Evolutionary conservation across 2,113 vertebrate species (phyloP), one percentile per base, ranked within the genome.

Genomic region (Serinus canaria): DNA sequence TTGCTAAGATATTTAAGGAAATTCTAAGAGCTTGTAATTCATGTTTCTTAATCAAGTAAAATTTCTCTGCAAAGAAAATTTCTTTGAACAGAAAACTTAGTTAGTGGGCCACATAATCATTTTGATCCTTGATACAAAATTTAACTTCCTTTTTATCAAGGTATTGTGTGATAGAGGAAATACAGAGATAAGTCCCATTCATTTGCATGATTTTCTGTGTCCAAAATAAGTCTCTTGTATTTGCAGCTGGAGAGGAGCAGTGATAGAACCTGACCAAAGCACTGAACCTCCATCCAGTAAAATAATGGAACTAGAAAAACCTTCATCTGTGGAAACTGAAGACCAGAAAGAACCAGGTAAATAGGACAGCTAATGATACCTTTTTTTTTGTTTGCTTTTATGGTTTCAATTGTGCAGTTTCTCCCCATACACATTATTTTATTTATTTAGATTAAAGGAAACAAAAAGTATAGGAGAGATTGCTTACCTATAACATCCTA

Each of bases 221-320:
- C 55, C 33, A 58, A 44, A 50, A 44, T 30, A 67, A 78, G 22
- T 82, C 24, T 12, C 22, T 80, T 92, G 33, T 83, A 24, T 84
- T 60, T 93, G 31, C 77, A 99, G 98, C 95, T 98, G 99, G 99
- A 97, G 94, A 87, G 99, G 98, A 55, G 97, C 98, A 2, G 95
- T 98, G 89, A 98, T 99, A 19, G 99, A 99, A 96, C 98, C 99
- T 1, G 98, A 98, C 20, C 98, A 98, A 83, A 97, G 69, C 70
- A 97, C 97, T 3, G 98, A 98, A 60, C 92, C 95, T 15, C 98
- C 98, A 3, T 98, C 98, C 9, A 97, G 75, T 77, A 97, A 86
- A 94, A 94, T 92, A 62, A 97, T 52, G 33, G 95, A 95, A 50
- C 90, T 81, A 55, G 98, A 97, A 30, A 96, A 92, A 55, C 97